phyloP scores from a whole-genome alignment of 2,888 invertebrate genomes.

The Pristionchus japonicus region DNA sequence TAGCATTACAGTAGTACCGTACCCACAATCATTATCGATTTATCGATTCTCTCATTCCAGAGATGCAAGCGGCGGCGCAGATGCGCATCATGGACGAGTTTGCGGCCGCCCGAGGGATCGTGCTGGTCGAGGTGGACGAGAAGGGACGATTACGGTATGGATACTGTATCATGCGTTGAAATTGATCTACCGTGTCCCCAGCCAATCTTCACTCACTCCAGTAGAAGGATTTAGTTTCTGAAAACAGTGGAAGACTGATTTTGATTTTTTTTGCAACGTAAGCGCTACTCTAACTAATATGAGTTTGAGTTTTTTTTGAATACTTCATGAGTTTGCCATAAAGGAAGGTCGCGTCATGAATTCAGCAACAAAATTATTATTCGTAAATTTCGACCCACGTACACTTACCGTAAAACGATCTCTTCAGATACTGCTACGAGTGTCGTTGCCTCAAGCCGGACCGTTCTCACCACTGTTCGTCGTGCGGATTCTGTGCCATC shows the following conservation, averaged over 20 bases:
- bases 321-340: background rate
- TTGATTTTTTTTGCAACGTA: background rate
- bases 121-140: conserved; percentile 23
- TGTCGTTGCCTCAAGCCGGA: conserved; percentile 37
- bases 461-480: conserved; percentile 38
- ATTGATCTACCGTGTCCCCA: too few species aligned
- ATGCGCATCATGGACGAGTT: conserved; percentile 5
- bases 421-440: conserved; percentile 40
- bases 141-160: conserved; percentile 17
- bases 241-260: background rate
- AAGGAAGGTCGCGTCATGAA: background rate
- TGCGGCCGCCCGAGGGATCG: background rate
- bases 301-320: too few species aligned
- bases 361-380: background rate
- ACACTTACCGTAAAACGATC: background rate
- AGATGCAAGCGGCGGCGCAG: background rate
- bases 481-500: conserved; percentile 31
- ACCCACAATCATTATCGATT: background rate
- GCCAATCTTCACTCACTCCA: background rate
- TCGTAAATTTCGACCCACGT: too few species aligned
- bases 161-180: background rate
- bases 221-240: background rate
- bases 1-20: too few species aligned
- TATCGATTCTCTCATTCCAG: background rate
- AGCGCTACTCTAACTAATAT: background rate